phyloP scores from a whole-genome alignment of 2,888 invertebrate species.

The Pedicia rivosa region DNA sequence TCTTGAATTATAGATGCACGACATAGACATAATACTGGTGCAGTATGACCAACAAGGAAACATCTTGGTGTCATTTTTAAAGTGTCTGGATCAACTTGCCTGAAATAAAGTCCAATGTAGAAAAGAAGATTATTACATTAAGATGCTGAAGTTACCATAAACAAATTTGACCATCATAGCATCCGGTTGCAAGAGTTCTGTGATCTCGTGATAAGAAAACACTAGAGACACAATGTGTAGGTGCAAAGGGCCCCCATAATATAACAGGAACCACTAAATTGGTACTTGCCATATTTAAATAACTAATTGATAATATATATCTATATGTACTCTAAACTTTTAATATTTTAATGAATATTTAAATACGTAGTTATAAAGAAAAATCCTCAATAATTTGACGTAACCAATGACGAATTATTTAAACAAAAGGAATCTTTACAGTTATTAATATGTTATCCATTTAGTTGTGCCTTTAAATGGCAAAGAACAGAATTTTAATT shows the following conservation, averaged over 20 bases:
- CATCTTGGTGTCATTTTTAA: constrained; percentile 85
- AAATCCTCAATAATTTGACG: too few relatives aligned
- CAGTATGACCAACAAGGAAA: constrained; percentile 83
- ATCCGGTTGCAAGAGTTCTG: constrained; percentile 85
- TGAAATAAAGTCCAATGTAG: constrained; percentile 16
- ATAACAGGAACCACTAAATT: constrained; percentile 94
- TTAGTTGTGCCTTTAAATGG: too few relatives aligned
- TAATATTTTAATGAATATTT: too few relatives aligned
- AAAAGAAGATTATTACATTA: background rate
- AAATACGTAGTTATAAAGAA: too few relatives aligned
- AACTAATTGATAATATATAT: too few relatives aligned
- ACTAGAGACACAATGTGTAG: constrained; percentile 91
- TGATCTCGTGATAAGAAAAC: constrained; percentile 85
- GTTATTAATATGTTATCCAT: too few relatives aligned
- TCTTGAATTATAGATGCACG: constrained; percentile 65
- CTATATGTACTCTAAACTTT: too few relatives aligned
- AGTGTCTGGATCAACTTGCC: constrained; percentile 62
- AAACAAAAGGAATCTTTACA: too few relatives aligned
- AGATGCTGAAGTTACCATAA: constrained; percentile 59
- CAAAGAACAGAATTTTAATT: too few relatives aligned
- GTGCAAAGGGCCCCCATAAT: constrained; percentile 91
- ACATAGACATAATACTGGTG: constrained; percentile 82
- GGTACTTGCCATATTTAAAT: constrained; percentile 58
- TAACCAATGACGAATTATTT: too few relatives aligned
- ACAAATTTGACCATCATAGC: constrained; percentile 96